phyloP scores from a whole-genome alignment of 2,888 invertebrate genomes.

The Mechanitis mazaeus region DNA sequence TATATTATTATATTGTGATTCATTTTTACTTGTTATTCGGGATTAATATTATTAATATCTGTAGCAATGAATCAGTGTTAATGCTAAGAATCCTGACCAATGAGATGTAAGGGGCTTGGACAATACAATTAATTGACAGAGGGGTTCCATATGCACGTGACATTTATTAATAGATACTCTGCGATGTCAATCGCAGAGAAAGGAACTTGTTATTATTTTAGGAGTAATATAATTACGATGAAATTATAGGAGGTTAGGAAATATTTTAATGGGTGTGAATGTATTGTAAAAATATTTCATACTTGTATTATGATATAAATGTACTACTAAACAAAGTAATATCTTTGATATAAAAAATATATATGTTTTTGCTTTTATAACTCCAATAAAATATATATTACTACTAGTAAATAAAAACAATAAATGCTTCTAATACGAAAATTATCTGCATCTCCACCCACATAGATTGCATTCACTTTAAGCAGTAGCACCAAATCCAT shows the following conservation, averaged over 20 bases:
- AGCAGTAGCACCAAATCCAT: conserved; percentile 54
- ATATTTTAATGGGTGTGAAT: too few relatives aligned
- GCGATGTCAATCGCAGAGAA: conserved; percentile 31
- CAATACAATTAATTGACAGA: conserved; percentile 54
- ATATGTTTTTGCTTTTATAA: too few relatives aligned
- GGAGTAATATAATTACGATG: conserved; percentile 31
- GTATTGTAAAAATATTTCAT: too few relatives aligned
- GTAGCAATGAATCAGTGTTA: conserved; percentile 2
- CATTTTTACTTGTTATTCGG: too few relatives aligned
- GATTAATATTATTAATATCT: not conserved
- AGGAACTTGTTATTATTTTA: conserved; percentile 35
- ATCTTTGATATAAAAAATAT: too few relatives aligned
- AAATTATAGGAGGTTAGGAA: too few relatives aligned
- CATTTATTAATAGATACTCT: conserved; percentile 50
- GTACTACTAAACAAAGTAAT: too few relatives aligned
- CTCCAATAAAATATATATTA: too few relatives aligned
- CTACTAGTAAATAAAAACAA: too few relatives aligned
- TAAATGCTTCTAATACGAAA: conserved; percentile 8
- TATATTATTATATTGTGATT: too few relatives aligned
- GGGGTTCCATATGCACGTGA: conserved; percentile 42
- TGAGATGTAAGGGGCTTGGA: conserved; percentile 37
- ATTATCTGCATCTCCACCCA: conserved; percentile 34
- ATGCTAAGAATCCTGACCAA: conserved; percentile 27
- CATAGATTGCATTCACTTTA: conserved; percentile 58
- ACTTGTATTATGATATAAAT: too few relatives aligned